Conservation (phyloP, 2,797 vertebrate species). For the Myiotriccus ornatus region DNA sequence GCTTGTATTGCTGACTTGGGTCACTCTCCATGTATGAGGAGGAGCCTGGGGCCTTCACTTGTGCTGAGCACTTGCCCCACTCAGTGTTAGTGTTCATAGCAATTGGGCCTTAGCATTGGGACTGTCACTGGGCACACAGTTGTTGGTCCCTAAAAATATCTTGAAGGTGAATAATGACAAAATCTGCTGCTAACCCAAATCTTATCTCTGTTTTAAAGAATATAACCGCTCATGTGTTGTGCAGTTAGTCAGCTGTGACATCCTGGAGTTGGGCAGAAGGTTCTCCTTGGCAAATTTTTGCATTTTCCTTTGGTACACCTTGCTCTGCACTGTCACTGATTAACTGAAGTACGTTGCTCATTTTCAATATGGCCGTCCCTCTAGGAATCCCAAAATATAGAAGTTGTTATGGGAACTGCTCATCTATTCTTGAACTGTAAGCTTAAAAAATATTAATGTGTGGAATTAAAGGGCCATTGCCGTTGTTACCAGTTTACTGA, state of each 20-base stretch:
- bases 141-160: not conserved
- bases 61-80: not conserved
- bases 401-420: not conserved
- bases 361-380: not conserved
- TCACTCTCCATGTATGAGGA: accelerated
- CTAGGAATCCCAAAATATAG: not conserved
- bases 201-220: not conserved
- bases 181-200: not conserved
- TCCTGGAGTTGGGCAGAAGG: not conserved
- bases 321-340: not conserved
- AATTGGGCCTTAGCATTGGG: not conserved
- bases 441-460: not conserved
- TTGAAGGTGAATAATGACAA: not conserved
- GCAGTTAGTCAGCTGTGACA: not conserved
- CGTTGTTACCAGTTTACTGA: not conserved
- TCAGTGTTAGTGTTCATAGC: not conserved
- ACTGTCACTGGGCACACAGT: not conserved
- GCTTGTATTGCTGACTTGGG: not conserved
- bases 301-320: not conserved
- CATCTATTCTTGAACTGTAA: not conserved
- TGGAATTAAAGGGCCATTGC: not conserved
- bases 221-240: not conserved
- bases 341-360: not conserved
- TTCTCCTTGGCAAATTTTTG: not conserved
- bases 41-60: not conserved